Percentiles rank a stretch among this genome's conserved stretches.
Conservation (phyloP, 1,140 invertebrate species). For the Orius laevigatus region DNA sequence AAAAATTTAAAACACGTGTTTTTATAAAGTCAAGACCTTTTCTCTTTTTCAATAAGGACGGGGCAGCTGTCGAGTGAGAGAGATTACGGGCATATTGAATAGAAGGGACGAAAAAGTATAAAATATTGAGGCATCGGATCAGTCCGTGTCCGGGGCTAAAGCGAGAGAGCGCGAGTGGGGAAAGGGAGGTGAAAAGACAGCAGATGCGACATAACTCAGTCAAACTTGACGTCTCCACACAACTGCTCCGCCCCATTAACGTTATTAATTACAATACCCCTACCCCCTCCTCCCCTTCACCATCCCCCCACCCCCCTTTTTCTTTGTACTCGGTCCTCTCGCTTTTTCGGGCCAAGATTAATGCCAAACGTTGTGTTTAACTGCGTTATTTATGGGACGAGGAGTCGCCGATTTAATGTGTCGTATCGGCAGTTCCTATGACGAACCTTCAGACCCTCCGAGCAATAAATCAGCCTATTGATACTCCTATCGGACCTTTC, state of each 20-base stretch:
- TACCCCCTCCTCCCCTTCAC: constrained; percentile 1
- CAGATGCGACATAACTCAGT: constrained; percentile 20
- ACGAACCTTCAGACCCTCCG: constrained; percentile 4
- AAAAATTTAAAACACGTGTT: constrained; percentile 1
- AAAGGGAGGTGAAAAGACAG: constrained; percentile 2
- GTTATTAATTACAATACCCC: constrained; percentile 18
- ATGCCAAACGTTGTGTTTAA: constrained; percentile 7
- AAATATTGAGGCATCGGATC: too few species aligned
- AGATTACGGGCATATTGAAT: background rate
- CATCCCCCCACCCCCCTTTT: constrained; percentile 3
- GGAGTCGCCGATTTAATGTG: constrained; percentile 11
- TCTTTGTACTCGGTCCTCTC: constrained; percentile 4
- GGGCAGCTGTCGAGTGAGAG: constrained; percentile 1
- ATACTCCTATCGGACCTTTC: background rate
- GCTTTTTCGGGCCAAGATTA: constrained; percentile 4
- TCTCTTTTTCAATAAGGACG: too few species aligned
- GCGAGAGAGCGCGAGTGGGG: too few species aligned
- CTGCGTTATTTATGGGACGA: constrained; percentile 10
- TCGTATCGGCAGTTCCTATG: constrained; percentile 11
- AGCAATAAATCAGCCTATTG: constrained; percentile 8
- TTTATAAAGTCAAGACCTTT: too few species aligned
- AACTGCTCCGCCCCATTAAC: constrained; percentile 17
- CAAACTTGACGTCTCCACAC: constrained; percentile 15
- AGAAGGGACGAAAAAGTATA: constrained; percentile 6
- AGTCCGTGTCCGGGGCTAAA: too few species aligned